Base-by-base conservation (phyloP, 2,113 vertebrate species). In the Mohoua ochrocephala region DNA sequence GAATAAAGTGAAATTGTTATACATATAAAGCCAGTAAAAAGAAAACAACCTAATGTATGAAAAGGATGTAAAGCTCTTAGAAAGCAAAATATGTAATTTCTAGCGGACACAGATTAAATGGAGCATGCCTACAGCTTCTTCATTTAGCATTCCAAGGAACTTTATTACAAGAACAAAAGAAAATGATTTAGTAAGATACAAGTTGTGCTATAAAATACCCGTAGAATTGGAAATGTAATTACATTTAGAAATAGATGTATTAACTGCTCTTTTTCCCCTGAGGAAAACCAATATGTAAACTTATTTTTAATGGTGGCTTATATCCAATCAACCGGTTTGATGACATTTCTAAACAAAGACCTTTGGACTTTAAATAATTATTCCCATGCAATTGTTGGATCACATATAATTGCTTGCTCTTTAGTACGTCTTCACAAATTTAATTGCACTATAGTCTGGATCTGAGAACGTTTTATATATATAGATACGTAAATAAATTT, bases 91-190 rank as follows among this genome's bases (percentile, higher is more conserved):
- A 41, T 5, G 30, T 39, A 50, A 84, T 94, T 94, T 94, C 80
- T 87, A 92, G 96, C 27, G 1, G 78, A 71, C 39, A 35, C 15
- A 26, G 75, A 74, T 86, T 84, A 91, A 91, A 91, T 60, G 80
- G 56, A 94, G 41, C 23, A 70, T 76, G 39, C 52, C 50, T 94
- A 57, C 37, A 74, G 50, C 47, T 84, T 90, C 93, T 84, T 94
- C 59, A 0, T 91, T 93, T 93, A 68, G 41, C 63, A 61, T 95
- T 93, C 42, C 64, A 75, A 71, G 71, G 85, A 60, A 91, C 53
- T 97, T 94, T 67, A 49, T 92, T 93, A 86, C 39, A 49, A 71
- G 76, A 92, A 93, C 87, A 86, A 94, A 94, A 96, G 76, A 74
- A 84, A 95, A 94, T 77, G 0, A 63, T 94, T 91, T 90, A 39